Conservation (phyloP, 2,113 vertebrate genomes). For the Rhinolophus ferrumequinum region DNA sequence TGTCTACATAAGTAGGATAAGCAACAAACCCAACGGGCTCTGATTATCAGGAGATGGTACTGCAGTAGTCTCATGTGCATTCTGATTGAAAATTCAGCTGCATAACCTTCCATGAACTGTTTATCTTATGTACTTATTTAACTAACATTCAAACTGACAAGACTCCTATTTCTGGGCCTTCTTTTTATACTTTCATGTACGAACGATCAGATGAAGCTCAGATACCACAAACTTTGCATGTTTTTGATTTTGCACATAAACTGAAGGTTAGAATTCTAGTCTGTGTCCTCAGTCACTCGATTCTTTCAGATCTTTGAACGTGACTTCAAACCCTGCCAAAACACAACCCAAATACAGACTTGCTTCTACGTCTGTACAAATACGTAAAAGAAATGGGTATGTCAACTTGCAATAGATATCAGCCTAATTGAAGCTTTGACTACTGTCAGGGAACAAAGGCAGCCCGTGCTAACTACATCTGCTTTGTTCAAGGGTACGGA, state of each 20-base stretch:
- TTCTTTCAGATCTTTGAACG: slow-evolving; percentile 89
- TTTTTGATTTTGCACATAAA: slow-evolving; percentile 90
- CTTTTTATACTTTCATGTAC: slow-evolving; percentile 88
- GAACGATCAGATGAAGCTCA: slow-evolving; percentile 86
- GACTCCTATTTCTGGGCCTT: slow-evolving; percentile 86
- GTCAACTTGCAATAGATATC: slow-evolving; percentile 84
- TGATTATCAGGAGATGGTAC: slow-evolving; percentile 75
- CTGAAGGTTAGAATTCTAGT: slow-evolving; percentile 90
- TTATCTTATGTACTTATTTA: slow-evolving; percentile 92
- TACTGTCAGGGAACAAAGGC: slow-evolving; percentile 84
- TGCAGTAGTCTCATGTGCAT: slow-evolving; percentile 79
- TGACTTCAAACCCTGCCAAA: slow-evolving; percentile 89
- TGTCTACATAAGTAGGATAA: slow-evolving; percentile 62
- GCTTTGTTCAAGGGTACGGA: slow-evolving; percentile 85
- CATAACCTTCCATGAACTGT: slow-evolving; percentile 89
- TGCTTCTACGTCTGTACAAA: slow-evolving; percentile 88
- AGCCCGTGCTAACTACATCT: slow-evolving; percentile 73
- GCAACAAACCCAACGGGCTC: slow-evolving; percentile 76
- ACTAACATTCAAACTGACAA: slow-evolving; percentile 92
- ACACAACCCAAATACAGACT: slow-evolving; percentile 88
- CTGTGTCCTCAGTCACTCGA: slow-evolving; percentile 88
- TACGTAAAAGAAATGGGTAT: slow-evolving; percentile 86
- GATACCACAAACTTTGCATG: slow-evolving; percentile 90
- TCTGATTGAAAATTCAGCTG: slow-evolving; percentile 88
- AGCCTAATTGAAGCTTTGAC: slow-evolving; percentile 88